Percentiles rank a stretch among this genome's conserved stretches.
These are phyloP conservation scores for Xestia sexstrigata DNA, from an alignment of 2,888 invertebrate genomes.

Conservation along the genomic window DNA sequence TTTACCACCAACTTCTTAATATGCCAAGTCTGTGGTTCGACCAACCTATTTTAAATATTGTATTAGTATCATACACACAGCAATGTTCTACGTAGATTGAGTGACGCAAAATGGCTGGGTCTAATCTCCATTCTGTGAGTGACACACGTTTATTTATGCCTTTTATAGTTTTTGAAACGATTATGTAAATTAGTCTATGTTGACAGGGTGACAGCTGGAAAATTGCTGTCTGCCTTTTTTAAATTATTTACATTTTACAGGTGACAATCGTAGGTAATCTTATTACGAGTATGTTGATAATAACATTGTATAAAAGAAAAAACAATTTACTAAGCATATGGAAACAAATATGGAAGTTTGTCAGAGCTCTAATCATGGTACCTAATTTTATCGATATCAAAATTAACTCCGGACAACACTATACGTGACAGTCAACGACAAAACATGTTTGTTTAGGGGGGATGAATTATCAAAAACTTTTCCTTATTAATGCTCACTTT, in stretches of 20 bases:
- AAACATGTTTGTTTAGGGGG: neutral
- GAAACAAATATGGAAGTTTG: neutral
- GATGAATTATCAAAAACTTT: no score
- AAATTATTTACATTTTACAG: neutral
- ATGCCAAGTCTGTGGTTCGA: neutral
- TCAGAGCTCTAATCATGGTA: neutral
- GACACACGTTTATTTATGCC: conserved; percentile 3
- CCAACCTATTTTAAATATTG: conserved; percentile 1
- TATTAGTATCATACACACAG: neutral
- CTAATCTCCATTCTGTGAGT: neutral
- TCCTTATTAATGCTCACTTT: no score
- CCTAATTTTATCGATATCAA: neutral
- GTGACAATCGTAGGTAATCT: neutral
- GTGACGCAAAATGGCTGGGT: conserved; percentile 15
- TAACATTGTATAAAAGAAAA: neutral
- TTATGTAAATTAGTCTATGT: conserved; percentile 6
- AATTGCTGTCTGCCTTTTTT: neutral
- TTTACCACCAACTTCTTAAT: neutral
- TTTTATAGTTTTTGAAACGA: conserved; percentile 1
- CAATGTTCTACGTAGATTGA: neutral
- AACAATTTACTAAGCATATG: neutral
- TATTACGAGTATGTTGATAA: neutral
- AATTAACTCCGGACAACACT: neutral
- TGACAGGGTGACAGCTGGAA: neutral
- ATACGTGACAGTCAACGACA: neutral